A percentile compares a stretch with the other conserved stretches of the same genome.
phyloP scores from a whole-genome alignment of 2,797 vertebrate genomes.

The Smutsia gigantea region DNA sequence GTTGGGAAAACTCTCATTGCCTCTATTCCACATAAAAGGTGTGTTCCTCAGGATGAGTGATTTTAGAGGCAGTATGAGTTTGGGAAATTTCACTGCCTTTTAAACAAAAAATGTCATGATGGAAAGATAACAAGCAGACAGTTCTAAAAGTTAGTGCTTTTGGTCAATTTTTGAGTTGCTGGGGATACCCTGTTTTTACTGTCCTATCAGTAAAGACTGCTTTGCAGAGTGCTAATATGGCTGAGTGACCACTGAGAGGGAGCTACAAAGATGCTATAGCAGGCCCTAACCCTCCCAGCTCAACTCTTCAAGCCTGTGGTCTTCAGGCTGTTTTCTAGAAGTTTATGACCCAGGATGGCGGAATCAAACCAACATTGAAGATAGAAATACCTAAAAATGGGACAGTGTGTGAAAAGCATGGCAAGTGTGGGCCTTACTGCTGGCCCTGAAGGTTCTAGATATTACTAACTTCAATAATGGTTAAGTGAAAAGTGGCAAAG shows the following conservation, averaged over 20 bases:
- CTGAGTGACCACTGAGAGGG: not conserved
- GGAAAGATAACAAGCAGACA: not conserved
- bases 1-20: not conserved
- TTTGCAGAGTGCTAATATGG: not conserved
- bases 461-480: not conserved
- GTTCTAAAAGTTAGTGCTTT: not conserved
- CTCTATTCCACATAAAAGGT: not conserved
- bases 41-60: constrained; percentile 14
- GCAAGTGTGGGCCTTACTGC: not conserved
- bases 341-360: not conserved
- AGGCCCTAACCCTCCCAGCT: not conserved
- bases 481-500: not conserved
- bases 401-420: not conserved
- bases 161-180: not conserved
- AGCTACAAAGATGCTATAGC: not conserved
- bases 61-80: not conserved
- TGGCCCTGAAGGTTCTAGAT: not conserved
- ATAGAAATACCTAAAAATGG: not conserved
- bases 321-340: not conserved
- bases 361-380: not conserved
- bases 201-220: not conserved
- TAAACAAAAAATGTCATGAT: not conserved
- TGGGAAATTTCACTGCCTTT: not conserved
- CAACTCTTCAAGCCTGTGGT: not conserved
- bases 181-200: not conserved